Percentiles rank a stretch among this genome's conserved stretches.
Evolutionary conservation across 1,140 invertebrate species (phyloP).

Genomic region (Aphelenchoides fujianensis): DNA sequence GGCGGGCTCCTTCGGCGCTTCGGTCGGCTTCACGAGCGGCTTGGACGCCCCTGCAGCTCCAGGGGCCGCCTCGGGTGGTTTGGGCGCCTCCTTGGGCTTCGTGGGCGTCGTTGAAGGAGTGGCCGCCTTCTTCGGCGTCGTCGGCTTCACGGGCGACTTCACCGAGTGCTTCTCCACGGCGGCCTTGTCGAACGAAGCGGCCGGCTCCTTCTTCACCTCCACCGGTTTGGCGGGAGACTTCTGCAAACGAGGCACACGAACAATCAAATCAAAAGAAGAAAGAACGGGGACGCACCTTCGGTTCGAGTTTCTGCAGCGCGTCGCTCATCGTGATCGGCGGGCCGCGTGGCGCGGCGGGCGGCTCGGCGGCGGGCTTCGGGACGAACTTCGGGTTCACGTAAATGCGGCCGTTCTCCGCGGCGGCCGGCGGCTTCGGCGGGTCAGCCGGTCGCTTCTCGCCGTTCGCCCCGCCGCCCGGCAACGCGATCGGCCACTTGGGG

Average conservation of each 20-base stretch:
- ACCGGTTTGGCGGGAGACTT: too few relatives aligned
- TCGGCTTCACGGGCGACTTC: too few relatives aligned
- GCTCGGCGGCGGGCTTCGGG: background rate
- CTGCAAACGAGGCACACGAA: background rate
- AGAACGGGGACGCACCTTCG: background rate
- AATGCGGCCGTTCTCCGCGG: background rate
- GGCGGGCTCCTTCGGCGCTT: too few relatives aligned
- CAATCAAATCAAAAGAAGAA: background rate
- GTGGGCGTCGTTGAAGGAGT: too few relatives aligned
- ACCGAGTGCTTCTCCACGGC: too few relatives aligned
- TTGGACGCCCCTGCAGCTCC: too few relatives aligned
- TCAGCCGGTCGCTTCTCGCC: background rate
- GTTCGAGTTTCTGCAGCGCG: background rate
- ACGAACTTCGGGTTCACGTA: background rate
- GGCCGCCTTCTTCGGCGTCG: too few relatives aligned
- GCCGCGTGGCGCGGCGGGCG: background rate
- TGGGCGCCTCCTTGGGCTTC: too few relatives aligned
- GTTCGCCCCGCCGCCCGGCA: constrained; percentile 4
- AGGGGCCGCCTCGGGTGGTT: too few relatives aligned
- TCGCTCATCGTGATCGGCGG: background rate
- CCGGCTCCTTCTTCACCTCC: too few relatives aligned
- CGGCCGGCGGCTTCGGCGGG: background rate
- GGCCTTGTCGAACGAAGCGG: too few relatives aligned
- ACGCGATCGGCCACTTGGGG: constrained; percentile 82
- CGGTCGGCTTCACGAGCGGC: too few relatives aligned